Evolutionary conservation across 2,113 vertebrate genomes (phyloP), one percentile per base, ranked within the genome.

Genomic region (Laticauda laticaudata): DNA sequence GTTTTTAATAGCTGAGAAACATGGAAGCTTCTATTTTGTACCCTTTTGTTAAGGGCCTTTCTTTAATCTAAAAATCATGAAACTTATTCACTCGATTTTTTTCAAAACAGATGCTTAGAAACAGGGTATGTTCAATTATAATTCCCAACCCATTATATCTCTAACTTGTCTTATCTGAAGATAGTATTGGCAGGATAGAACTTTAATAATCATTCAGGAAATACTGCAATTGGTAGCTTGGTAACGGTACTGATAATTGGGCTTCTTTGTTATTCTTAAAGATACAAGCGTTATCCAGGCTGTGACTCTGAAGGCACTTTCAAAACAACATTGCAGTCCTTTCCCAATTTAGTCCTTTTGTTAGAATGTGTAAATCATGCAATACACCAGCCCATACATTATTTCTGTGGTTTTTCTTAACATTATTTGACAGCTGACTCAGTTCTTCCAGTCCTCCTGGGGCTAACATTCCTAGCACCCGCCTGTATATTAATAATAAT

Each of bases 401-500:
- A 43, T 29, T 57, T 75, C 59, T 89, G 53, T 53, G n/a, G n/a
- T 75, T 92, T 54, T 51, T 87, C 23, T n/a, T 48, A 39, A 39
- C n/a, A 20, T 26, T 89, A 81, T 69, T 88, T 87, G 29, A 34
- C 24, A 29, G 53, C 48, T 20, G 39, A 48, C 61, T 89, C 39
- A n/a, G 53, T 75, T 81, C 51, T 54, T 92, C 45, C 59, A 88
- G 51, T 39, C 45, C 59, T 54, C 53, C 53, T 48, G 53, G 45
- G 39, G 39, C 87, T 45, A 81, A 43, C 64, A 85, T 29, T 8
- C 87, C 10, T 29, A 24, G 53, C 64, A 51, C 54, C 54, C 34
- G 88, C 87, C 45, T 90, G 26, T 56, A 48, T 59, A 85, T 90
- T 56, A 92, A 85, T 89, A 64, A 88, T 64, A 88, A 88, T 91